Base-by-base conservation (phyloP, 2,888 invertebrate species). In the Leptopilina myrica region DNA sequence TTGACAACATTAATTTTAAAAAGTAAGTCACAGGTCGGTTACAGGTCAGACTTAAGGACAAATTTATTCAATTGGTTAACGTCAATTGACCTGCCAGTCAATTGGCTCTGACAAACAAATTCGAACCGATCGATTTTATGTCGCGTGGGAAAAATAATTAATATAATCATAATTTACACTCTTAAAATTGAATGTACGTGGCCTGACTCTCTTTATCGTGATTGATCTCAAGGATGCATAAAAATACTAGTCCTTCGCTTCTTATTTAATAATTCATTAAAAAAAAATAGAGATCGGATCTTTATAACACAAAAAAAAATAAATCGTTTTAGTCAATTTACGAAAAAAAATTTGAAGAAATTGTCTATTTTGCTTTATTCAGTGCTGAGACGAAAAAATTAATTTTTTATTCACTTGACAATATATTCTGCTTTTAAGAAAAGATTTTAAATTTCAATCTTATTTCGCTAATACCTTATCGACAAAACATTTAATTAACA, bases 1-100 rank as follows among this genome's bases (percentile, higher is more conserved):
- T 5, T 59, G 33, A 76, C 20, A 75, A 78, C 56, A 53, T 15
- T 73, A 53, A 59, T 76, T 26, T 33, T 77, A 76, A 80, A 76
- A 77, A 46, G 65, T 67, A 79, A 80, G 65, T 66, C 76, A 26
- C 46, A 64, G 59, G 79, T 67, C 62, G 77, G 73, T 84, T 84
- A 80, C 56, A 83, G 87, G 84, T 85, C 85, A 82, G 82, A 85
- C 77, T 78, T 15, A 78, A 80, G 80, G 79, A 86, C 87, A 87
- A 33, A 89, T 88, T 87, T 83, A 85, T 85, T 87, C 87, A 86
- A 85, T 80, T 87, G 85, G 84, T 87, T 89, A 87, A 88, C 84
- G 85, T 79, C 87, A 87, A 81, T 89, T 89, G 87, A 89, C 89
- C 87, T 64, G 40, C 33, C 64, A 80, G 85, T 88, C 85, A 86